Evolutionary conservation across 1,140 invertebrate genomes (phyloP).

Genomic region (Spodoptera frugiperda): DNA sequence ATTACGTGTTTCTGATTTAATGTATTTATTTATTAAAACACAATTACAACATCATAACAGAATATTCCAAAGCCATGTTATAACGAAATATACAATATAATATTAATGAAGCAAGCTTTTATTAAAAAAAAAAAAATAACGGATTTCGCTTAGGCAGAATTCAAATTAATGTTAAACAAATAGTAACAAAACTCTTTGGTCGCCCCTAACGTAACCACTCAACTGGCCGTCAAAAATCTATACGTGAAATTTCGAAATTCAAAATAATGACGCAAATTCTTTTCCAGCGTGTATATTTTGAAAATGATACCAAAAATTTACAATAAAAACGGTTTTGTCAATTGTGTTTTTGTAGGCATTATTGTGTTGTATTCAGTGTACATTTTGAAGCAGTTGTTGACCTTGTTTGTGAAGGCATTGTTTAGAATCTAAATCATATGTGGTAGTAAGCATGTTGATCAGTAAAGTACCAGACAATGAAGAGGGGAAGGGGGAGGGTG

Average conservation of each 20-base stretch:
- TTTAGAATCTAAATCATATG: conserved; percentile 60
- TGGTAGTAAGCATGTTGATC: conserved; percentile 68
- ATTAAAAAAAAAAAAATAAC: too few relatives aligned
- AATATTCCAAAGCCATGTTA: too few relatives aligned
- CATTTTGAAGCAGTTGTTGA: conserved; percentile 48
- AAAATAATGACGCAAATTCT: conserved; percentile 55
- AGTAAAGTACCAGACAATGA: conserved; percentile 59
- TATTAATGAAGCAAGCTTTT: too few relatives aligned
- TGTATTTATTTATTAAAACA: too few relatives aligned
- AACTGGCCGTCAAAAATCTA: conserved; percentile 16
- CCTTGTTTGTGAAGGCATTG: conserved; percentile 49
- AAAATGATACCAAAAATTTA: conserved; percentile 72
- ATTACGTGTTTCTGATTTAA: too few relatives aligned
- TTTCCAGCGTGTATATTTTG: conserved; percentile 53
- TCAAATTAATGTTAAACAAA: too few relatives aligned
- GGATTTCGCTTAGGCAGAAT: too few relatives aligned
- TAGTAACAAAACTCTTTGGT: too few relatives aligned
- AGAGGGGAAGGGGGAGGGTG: conserved; percentile 34
- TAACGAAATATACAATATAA: too few relatives aligned
- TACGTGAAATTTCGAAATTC: conserved; percentile 51
- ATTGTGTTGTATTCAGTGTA: conserved; percentile 44
- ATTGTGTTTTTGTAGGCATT: conserved; percentile 65
- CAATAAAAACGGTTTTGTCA: conserved; percentile 66
- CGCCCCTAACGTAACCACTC: neutral
- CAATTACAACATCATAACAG: too few relatives aligned